These are phyloP conservation scores for Proctacanthus coquilletti DNA, from an alignment of 1,140 invertebrate species.

Conservation along the genomic window DNA sequence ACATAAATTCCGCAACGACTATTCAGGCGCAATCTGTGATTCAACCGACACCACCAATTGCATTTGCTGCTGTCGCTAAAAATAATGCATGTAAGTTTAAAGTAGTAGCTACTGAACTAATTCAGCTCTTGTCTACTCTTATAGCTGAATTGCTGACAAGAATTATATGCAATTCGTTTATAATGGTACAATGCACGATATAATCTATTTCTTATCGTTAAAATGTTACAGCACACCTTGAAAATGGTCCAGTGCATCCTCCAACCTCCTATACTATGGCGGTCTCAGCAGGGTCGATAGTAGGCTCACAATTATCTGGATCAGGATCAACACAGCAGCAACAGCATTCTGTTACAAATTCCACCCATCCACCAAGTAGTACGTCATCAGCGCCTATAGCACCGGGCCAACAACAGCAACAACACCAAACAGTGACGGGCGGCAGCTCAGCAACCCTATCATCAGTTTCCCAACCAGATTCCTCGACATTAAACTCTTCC, in stretches of 20 bases:
- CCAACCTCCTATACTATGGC: conserved; percentile 10
- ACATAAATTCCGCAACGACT: neutral
- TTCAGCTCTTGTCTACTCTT: too few relatives aligned
- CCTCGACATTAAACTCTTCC: conserved; percentile 8
- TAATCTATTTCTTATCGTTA: too few relatives aligned
- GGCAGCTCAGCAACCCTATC: neutral
- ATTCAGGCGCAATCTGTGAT: conserved; percentile 30
- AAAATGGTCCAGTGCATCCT: conserved; percentile 22
- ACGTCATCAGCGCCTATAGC: conserved; percentile 4
- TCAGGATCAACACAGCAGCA: conserved; percentile 8
- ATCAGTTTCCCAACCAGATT: too few relatives aligned
- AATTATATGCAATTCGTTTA: too few relatives aligned
- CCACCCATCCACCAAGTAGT: conserved; percentile 28
- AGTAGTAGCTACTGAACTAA: too few relatives aligned
- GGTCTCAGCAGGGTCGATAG: conserved; percentile 19
- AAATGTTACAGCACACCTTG: conserved; percentile 18
- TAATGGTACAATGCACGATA: too few relatives aligned
- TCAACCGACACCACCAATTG: conserved; percentile 26
- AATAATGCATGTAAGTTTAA: conserved; percentile 29
- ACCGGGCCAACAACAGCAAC: neutral
- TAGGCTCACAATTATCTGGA: conserved; percentile 12
- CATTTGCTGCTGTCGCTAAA: conserved; percentile 30
- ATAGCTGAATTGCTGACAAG: too few relatives aligned
- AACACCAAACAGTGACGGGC: neutral
- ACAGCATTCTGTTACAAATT: conserved; percentile 22